Base-by-base conservation (phyloP, 2,888 invertebrate species). In the Anthoptus insignis region DNA sequence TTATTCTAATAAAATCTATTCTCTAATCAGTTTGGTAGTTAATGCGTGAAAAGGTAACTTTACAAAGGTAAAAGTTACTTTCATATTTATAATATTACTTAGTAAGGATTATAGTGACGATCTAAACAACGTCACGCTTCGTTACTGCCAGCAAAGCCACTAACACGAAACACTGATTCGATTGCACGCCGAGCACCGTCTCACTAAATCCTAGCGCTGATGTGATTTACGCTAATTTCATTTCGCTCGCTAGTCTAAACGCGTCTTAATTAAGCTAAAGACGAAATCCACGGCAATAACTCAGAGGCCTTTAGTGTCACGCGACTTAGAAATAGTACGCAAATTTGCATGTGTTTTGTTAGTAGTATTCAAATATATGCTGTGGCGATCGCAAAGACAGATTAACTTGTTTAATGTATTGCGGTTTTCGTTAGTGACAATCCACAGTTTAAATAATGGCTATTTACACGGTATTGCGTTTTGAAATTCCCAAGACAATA, bases 171-270 rank as follows among this genome's bases (percentile, higher is more conserved):
- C 86, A 74, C 81, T 89, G 88, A 92, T 92, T 91, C 87, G 88
- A 92, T 91, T 91, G 85, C 80, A 81, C 85, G 84, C 81, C 76
- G 78, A 81, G 60, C 66, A 79, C 82, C 80, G 80, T 81, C 81
- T 82, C 77, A 83, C 87, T 89, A 89, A 90, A 91, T 93, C 89
- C 86, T 74, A 76, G 80, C 79, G 76, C 76, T 88, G 91, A 91
- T 89, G 91, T 91, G 91, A 92, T 93, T 91, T 91, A 91, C 88
- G 83, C 83, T 91, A 91, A 93, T 91, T 91, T 90, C 87, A 89
- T 92, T 90, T 87, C 85, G 77, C 78, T 69, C 72, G 70, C 77
- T 68, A 79, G 81, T 84, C 82, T 86, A 83, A 86, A 84, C 85
- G 81, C 81, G 77, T 82, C 84, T 89, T 90, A 88, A 91, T 90